A percentile compares a stretch with the other conserved stretches of the same genome.
Evolutionary conservation across 2,888 invertebrate species (phyloP).

Genomic region (Parnassius apollo): DNA sequence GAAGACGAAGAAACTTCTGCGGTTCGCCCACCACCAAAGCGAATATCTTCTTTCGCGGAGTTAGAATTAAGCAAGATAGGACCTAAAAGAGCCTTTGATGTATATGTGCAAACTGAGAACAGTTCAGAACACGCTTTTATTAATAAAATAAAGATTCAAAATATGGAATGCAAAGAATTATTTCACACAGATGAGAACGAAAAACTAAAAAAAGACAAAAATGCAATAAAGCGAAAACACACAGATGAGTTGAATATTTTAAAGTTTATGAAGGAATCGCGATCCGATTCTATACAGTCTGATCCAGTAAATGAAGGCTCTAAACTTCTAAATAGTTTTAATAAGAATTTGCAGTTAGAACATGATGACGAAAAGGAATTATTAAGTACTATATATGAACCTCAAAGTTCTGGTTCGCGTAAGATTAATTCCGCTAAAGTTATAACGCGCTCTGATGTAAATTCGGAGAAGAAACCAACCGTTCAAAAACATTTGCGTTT

Average conservation of each 20-base stretch:
- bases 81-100: slow-evolving; percentile 34
- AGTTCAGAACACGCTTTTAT: slow-evolving; percentile 49
- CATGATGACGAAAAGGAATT: slow-evolving; percentile 46
- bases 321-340: slow-evolving; percentile 12
- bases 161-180: slow-evolving; percentile 4
- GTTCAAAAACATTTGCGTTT: slow-evolving; percentile 50
- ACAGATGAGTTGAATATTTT: slow-evolving; percentile 51
- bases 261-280: slow-evolving; percentile 45
- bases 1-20: slow-evolving; percentile 13
- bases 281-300: slow-evolving; percentile 35
- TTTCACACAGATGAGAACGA: background rate
- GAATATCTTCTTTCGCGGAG: slow-evolving; percentile 53
- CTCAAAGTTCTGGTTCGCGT: background rate
- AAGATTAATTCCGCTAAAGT: slow-evolving; percentile 4
- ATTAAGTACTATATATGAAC: slow-evolving; percentile 42
- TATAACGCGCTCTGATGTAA: slow-evolving; percentile 23
- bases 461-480: slow-evolving; percentile 25
- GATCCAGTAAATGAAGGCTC: slow-evolving; percentile 13
- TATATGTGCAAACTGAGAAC: slow-evolving; percentile 58
- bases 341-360: slow-evolving; percentile 17
- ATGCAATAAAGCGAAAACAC: slow-evolving; percentile 17
- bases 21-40: slow-evolving; percentile 16
- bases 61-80: slow-evolving; percentile 51
- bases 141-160: slow-evolving; percentile 21
- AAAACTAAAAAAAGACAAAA: slow-evolving; percentile 4